A percentile compares a stretch with the other conserved stretches of the same genome.
These are phyloP conservation scores for Emmelina monodactyla DNA, from an alignment of 2,888 invertebrate species.

Conservation along the genomic window DNA sequence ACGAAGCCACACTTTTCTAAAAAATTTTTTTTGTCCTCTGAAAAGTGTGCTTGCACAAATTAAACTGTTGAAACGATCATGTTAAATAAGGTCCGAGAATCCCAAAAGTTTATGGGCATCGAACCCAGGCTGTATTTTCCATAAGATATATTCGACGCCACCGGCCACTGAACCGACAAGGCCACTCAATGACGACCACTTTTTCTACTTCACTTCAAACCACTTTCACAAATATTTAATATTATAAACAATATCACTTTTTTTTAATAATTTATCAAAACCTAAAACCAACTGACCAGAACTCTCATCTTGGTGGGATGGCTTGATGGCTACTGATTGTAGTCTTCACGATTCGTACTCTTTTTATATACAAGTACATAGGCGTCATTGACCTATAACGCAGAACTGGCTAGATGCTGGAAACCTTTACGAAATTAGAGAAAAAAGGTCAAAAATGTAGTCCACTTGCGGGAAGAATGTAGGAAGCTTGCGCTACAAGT, in stretches of 20 bases:
- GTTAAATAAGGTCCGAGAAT: too few relatives aligned
- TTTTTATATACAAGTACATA: constrained; percentile 48
- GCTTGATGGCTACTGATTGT: constrained; percentile 47
- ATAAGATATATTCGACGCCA: too few relatives aligned
- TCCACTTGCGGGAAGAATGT: constrained; percentile 50
- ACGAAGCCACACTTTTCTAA: too few relatives aligned
- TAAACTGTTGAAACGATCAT: too few relatives aligned
- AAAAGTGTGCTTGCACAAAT: too few relatives aligned
- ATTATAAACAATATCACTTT: constrained; percentile 4
- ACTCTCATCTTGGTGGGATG: constrained; percentile 47
- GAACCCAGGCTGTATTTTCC: too few relatives aligned
- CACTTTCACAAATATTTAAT: background rate
- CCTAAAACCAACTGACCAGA: constrained; percentile 39
- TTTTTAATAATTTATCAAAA: constrained; percentile 11
- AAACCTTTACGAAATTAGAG: constrained; percentile 23
- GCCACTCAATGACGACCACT: too few relatives aligned
- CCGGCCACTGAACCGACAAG: too few relatives aligned
- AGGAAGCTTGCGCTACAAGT: constrained; percentile 50
- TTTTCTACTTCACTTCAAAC: too few relatives aligned
- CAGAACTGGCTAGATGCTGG: constrained; percentile 27
- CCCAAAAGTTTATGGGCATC: too few relatives aligned
- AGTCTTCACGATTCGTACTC: constrained; percentile 24
- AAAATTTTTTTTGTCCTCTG: too few relatives aligned
- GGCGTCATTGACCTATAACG: constrained; percentile 18
- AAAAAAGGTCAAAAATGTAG: constrained; percentile 23